Evolutionary conservation across 1,140 invertebrate species (phyloP), one percentile per base, ranked within the genome.

Genomic region (Zophobas morio): DNA sequence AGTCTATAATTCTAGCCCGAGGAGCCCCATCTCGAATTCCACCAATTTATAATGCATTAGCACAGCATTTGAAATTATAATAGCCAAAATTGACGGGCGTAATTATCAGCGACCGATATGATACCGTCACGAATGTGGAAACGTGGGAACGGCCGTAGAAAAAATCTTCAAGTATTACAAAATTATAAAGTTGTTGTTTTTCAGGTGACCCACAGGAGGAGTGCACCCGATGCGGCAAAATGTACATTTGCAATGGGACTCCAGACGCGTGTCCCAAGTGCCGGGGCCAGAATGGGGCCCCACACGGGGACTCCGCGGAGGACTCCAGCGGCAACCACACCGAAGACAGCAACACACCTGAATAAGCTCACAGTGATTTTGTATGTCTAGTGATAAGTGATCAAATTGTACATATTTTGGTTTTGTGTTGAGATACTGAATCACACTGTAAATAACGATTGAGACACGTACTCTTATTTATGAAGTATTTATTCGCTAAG

Each of bases 121-220:
- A 39, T 60, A 75, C 32, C 47, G 40, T 60, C 33, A 60, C 56
- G 36, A 33, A 56, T 73, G 33, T 51, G 2, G 4, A 20, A 32
- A 32, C 66, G 57, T 75, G 74, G 46, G 74, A 74, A 74, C 42
- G 51, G 5, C 20, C 6, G 40, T 49, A n/a, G 63, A 66, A 75
- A 66, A 3, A 42, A 37, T 6, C 47, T 8, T n/a, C 66, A 42
- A 33, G 36, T 39, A 20, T 20, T 20, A 20, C n/a, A 66, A 66
- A 32, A 66, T 40, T 35, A 34, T 46, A 78, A 66, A 57, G 71
- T 42, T 49, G 54, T 77, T 80, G 80, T 35, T 42, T 83, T 83
- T 39, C 80, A 88, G 87, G 87, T 77, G 85, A 87, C 76, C 84
- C 84, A 20, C 85, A 86, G 80, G 86, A 87, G 78, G 86, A 88